Percentiles rank a stretch among this genome's conserved stretches.
phyloP scores from a whole-genome alignment of 2,797 vertebrate genomes.

The Discoglossus pictus region DNA sequence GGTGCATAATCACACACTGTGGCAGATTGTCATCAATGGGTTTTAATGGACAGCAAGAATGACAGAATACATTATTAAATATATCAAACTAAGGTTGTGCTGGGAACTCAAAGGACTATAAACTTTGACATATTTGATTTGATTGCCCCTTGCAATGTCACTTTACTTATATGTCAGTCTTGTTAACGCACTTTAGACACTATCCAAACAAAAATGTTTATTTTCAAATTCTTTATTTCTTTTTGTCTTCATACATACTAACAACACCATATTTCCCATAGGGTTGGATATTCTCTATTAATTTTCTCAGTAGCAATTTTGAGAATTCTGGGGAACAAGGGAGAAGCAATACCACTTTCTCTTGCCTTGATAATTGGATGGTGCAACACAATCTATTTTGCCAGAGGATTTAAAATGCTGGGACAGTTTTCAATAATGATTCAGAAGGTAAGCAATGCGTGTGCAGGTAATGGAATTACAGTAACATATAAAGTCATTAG shows the following conservation, averaged over 20 bases:
- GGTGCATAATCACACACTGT: slow-evolving; percentile 9
- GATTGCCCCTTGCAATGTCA: slow-evolving; percentile 4
- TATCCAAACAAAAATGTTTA: slow-evolving; percentile 9
- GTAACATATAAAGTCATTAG: slow-evolving; percentile 4
- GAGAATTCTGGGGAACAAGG: slow-evolving; percentile 25
- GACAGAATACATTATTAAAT: slow-evolving; percentile 26
- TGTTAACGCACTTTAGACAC: background rate
- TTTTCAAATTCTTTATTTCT: too few species aligned
- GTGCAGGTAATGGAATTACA: slow-evolving; percentile 20
- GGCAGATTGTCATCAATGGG: slow-evolving; percentile 17
- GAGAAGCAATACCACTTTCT: slow-evolving; percentile 50
- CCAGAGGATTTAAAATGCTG: slow-evolving; percentile 53
- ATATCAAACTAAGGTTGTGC: background rate
- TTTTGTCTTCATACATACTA: slow-evolving; percentile 7
- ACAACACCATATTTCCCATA: slow-evolving; percentile 39
- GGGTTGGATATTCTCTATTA: slow-evolving; percentile 51
- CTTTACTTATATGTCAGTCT: slow-evolving; percentile 11
- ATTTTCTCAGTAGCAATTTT: slow-evolving; percentile 52
- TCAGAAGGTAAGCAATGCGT: slow-evolving; percentile 37
- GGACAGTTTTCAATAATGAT: slow-evolving; percentile 53
- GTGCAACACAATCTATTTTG: slow-evolving; percentile 50
- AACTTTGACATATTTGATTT: slow-evolving; percentile 4
- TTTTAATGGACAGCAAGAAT: slow-evolving; percentile 25
- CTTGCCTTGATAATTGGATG: slow-evolving; percentile 45
- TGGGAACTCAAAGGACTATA: slow-evolving; percentile 5